Base-by-base conservation (phyloP, 2,113 vertebrate species). In the Tetrax tetrax region DNA sequence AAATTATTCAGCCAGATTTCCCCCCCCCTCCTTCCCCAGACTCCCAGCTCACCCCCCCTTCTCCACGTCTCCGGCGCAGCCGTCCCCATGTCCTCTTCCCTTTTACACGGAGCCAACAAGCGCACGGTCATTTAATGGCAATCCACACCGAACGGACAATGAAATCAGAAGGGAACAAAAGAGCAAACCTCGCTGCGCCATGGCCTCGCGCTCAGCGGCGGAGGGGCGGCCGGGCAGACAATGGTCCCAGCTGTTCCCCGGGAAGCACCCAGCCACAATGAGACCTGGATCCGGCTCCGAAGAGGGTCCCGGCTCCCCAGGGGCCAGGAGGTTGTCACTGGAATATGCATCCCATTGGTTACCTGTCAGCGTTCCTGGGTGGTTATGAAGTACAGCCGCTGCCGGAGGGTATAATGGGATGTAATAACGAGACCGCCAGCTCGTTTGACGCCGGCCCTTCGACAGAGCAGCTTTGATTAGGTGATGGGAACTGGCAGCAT, bases 331-430 rank as follows among this genome's bases (percentile, higher is more conserved):
- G 61, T 23, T 68, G 95, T 94, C 75, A 9, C 35, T 78, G 74
- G 81, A 93, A 95, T 93, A 76, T 93, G 88, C 89, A 87, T 93
- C 93, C 92, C 94, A 97, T 96, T 97, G 97, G 96, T 95, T 87
- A 97, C 96, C 96, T 97, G 97, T 95, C 97, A 96, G 95, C 83
- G 72, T 71, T 92, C 70, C 87, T 54, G 87, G 95, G 96, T 43
- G 28, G 91, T 76, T 95, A 56, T 81, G 31, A 93, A 91, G 87
- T 43, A 43, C 93, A 83, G 94, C 78, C 11, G 17, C 78, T 47
- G 96, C 96, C n/a, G 3, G 83, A 60, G 96, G 96, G 82, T 45
- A 37, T 88, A 96, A 93, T 79, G 86, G 93, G 93, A 88, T 68
- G 96, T 31, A 90, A 96, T 88, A 95, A 96, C n/a, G 65, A 96